phyloP scores from a whole-genome alignment of 1,140 invertebrate genomes.

The Hyles vespertilio region DNA sequence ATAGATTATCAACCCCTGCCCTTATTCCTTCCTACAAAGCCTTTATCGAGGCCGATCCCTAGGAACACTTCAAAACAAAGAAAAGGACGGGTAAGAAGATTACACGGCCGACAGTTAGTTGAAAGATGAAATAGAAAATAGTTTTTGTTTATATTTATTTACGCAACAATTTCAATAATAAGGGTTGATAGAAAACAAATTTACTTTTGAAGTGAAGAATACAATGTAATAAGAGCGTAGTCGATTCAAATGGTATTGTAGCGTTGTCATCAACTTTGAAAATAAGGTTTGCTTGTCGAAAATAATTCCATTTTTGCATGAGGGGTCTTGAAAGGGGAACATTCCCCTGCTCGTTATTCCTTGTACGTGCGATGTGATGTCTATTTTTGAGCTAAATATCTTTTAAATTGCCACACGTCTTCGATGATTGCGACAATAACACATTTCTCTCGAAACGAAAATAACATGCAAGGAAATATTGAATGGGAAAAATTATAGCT shows the following conservation, averaged over 20 bases:
- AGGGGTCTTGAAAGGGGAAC: slow-evolving; percentile 31
- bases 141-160: slow-evolving; percentile 16
- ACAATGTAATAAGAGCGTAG: slow-evolving; percentile 1
- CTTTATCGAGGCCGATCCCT: slow-evolving; percentile 39
- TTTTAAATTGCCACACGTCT: slow-evolving; percentile 46
- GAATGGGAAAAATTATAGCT: too few species aligned
- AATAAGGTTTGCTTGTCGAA: slow-evolving; percentile 37
- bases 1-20: slow-evolving; percentile 52
- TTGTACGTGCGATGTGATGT: slow-evolving; percentile 40
- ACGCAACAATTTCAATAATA: background rate
- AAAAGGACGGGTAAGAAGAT: slow-evolving; percentile 49
- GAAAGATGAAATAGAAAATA: slow-evolving; percentile 34
- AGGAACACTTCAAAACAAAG: slow-evolving; percentile 54
- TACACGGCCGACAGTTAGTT: slow-evolving; percentile 33
- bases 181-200: background rate
- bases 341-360: slow-evolving; percentile 45
- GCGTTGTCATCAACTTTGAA: slow-evolving; percentile 31
- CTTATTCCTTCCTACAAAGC: slow-evolving; percentile 30
- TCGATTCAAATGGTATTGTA: slow-evolving; percentile 1
- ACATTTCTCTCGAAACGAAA: slow-evolving; percentile 14
- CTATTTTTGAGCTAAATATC: slow-evolving; percentile 46
- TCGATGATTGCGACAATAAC: slow-evolving; percentile 37
- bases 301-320: slow-evolving; percentile 42
- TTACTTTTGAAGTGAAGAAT: background rate
- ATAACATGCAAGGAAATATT: too few species aligned